Conservation (phyloP, 2,113 vertebrate species). For the Parus major region DNA sequence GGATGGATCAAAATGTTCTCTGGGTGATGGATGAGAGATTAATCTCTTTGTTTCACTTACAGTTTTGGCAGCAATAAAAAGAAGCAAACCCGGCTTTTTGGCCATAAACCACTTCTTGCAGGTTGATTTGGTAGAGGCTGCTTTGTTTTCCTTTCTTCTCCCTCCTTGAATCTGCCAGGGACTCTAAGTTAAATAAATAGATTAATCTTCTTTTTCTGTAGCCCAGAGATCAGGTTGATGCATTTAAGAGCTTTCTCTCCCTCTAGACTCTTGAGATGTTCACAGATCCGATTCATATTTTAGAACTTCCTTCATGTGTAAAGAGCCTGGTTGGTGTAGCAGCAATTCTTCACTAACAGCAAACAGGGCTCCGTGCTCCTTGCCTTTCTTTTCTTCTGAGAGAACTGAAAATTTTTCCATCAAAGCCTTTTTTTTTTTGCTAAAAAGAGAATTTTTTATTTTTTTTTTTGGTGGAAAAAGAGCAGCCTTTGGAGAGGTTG, state of each 20-base stretch:
- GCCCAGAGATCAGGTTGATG: slow-evolving; percentile 25
- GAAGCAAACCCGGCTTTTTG: not conserved
- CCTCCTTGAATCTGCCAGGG: slow-evolving; percentile 20
- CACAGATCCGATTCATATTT: slow-evolving; percentile 34
- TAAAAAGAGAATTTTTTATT: not conserved
- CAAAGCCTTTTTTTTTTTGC: not conserved
- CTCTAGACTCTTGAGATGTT: not conserved
- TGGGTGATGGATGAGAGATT: not conserved
- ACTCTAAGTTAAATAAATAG: slow-evolving; percentile 44
- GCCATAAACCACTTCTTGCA: not conserved
- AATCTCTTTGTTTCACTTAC: slow-evolving; percentile 23
- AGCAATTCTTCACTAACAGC: slow-evolving; percentile 20
- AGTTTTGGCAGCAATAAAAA: not conserved
- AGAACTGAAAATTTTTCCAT: not conserved
- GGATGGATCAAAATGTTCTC: not conserved
- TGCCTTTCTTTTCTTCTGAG: not conserved
- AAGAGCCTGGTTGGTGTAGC: not conserved
- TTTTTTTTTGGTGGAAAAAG: not conserved
- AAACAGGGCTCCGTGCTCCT: not conserved
- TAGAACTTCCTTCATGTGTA: slow-evolving; percentile 37
- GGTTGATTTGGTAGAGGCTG: not conserved
- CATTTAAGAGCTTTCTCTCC: slow-evolving; percentile 40
- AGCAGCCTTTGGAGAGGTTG: not conserved
- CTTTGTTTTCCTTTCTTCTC: slow-evolving; percentile 14
- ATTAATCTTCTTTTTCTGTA: not conserved